Evolutionary conservation across 2,113 vertebrate species (phyloP).

Genomic region (Callionymus lyra): DNA sequence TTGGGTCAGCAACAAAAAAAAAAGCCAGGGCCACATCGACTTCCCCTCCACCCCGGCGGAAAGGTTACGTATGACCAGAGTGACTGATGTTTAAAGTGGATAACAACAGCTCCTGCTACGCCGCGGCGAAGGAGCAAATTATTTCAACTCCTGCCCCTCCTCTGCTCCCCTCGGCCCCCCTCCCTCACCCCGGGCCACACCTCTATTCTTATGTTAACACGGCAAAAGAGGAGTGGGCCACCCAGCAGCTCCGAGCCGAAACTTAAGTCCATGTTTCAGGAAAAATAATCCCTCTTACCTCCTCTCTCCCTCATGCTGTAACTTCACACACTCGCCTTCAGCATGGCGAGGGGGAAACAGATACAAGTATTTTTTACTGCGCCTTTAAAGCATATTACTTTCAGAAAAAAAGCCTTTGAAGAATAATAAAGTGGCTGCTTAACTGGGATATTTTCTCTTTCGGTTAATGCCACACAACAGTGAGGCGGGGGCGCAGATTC

Average conservation of each 20-base stretch:
- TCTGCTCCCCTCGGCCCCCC: constrained; percentile 7
- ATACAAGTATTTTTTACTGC: constrained; percentile 34
- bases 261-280: constrained; percentile 61
- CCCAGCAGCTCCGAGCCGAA: constrained; percentile 62
- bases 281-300: constrained; percentile 62
- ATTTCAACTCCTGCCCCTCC: constrained; percentile 46
- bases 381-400: constrained; percentile 67
- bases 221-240: constrained; percentile 66
- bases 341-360: constrained; percentile 15
- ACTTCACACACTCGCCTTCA: constrained; percentile 15
- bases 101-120: constrained; percentile 68
- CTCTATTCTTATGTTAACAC: constrained; percentile 75
- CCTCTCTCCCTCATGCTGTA: constrained; percentile 19
- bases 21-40: background rate
- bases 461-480: constrained; percentile 55
- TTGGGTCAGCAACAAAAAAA: background rate
- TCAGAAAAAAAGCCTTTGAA: constrained; percentile 59
- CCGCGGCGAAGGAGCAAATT: constrained; percentile 56
- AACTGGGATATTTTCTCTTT: constrained; percentile 58
- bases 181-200: constrained; percentile 26
- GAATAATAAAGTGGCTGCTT: constrained; percentile 71
- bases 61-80: constrained; percentile 28
- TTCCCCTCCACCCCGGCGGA: background rate
- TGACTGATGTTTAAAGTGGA: constrained; percentile 65
- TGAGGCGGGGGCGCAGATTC: constrained; percentile 48